Conservation (phyloP, 2,888 invertebrate species). For the Sialis lutaria region DNA sequence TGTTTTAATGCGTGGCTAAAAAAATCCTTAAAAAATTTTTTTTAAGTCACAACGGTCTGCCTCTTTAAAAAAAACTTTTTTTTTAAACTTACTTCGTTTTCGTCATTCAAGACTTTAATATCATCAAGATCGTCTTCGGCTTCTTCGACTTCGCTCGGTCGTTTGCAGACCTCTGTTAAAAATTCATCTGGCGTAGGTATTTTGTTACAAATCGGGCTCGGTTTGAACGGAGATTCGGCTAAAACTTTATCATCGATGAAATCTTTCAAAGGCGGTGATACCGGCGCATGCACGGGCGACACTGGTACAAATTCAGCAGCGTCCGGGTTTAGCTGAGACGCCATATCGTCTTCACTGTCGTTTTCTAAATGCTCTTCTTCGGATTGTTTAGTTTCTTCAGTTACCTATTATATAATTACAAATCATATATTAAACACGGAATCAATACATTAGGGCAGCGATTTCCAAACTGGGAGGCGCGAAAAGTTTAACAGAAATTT, state of each 20-base stretch:
- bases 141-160: conserved; percentile 29
- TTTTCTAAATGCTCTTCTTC: conserved; percentile 5
- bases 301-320: conserved; percentile 71
- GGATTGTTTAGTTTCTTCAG: not conserved
- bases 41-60: too few relatives aligned
- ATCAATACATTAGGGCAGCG: too few relatives aligned
- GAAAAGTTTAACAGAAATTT: too few relatives aligned
- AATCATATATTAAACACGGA: not conserved
- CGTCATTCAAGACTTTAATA: conserved; percentile 34
- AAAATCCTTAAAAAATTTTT: not conserved
- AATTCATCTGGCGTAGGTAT: conserved; percentile 43
- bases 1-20: not conserved
- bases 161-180: conserved; percentile 38
- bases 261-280: conserved; percentile 17
- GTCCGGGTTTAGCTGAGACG: conserved; percentile 66
- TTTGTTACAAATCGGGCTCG: conserved; percentile 37
- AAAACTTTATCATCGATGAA: conserved; percentile 27
- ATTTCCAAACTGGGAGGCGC: too few relatives aligned
- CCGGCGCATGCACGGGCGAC: conserved; percentile 31
- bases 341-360: conserved; percentile 33
- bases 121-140: conserved; percentile 27
- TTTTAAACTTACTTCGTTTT: conserved; percentile 28
- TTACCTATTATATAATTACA: too few relatives aligned
- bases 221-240: conserved; percentile 57
- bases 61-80: too few relatives aligned